Evolutionary conservation across 2,888 invertebrate species (phyloP).

Genomic region (Tridacna gigas): DNA sequence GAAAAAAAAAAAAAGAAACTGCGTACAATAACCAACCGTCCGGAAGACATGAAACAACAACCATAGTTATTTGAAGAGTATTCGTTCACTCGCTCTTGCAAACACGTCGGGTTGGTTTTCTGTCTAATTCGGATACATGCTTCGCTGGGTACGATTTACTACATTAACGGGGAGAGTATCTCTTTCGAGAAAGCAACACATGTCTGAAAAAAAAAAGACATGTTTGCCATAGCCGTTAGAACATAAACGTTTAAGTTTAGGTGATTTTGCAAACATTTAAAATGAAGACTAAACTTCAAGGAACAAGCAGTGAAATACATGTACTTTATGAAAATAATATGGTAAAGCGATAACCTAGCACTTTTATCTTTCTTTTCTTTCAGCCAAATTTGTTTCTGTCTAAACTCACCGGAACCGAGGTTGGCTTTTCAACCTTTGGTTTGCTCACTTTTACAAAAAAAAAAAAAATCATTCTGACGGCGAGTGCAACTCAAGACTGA

Average conservation of each 20-base stretch:
- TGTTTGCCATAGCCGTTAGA: neutral
- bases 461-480: slow-evolving; percentile 37
- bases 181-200: slow-evolving; percentile 35
- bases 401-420: slow-evolving; percentile 30
- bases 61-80: no score
- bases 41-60: no score
- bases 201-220: no score
- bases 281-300: neutral
- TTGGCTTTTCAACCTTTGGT: slow-evolving; percentile 30
- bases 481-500: neutral
- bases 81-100: no score
- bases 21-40: no score
- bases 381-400: slow-evolving; percentile 29
- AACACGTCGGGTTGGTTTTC: no score
- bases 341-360: neutral
- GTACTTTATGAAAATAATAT: neutral
- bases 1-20: no score
- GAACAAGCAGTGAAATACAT: neutral
- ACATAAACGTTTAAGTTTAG: neutral
- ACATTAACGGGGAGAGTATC: slow-evolving; percentile 50
- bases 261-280: neutral
- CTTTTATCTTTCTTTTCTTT: neutral
- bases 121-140: slow-evolving; percentile 56
- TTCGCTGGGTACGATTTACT: slow-evolving; percentile 54
- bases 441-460: slow-evolving; percentile 30